phyloP scores from a whole-genome alignment of 2,888 invertebrate genomes.

The Rhabditoides inermis region DNA sequence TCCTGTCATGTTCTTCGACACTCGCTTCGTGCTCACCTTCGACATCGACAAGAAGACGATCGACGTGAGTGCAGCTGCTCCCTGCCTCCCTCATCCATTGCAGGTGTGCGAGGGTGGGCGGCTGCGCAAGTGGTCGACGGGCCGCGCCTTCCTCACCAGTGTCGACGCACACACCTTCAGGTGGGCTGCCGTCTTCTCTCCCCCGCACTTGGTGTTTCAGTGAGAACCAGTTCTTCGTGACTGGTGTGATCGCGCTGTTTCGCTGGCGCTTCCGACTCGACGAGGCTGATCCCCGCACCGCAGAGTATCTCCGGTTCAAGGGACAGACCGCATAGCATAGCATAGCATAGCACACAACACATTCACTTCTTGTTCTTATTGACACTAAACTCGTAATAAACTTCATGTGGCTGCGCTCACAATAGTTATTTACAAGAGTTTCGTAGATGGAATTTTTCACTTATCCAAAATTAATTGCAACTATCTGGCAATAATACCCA shows the following conservation, averaged over 20 bases:
- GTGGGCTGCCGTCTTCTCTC: conserved; percentile 14
- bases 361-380: no score
- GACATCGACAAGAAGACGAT: conserved; percentile 23
- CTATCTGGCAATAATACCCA: no score
- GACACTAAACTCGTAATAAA: no score
- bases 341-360: no score
- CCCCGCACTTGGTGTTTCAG: conserved; percentile 14
- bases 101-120: conserved; percentile 11
- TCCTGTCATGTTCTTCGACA: conserved; percentile 17
- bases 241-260: conserved; percentile 21
- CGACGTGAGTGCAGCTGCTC: conserved; percentile 10
- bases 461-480: no score
- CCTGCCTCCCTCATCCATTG: background rate
- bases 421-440: no score
- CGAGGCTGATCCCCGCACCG: conserved; percentile 18
- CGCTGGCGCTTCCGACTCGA: conserved; percentile 30
- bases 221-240: conserved; percentile 16
- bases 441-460: no score
- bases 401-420: no score
- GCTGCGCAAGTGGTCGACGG: conserved; percentile 21
- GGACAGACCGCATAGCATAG: no score
- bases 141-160: conserved; percentile 23
- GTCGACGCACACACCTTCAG: conserved; percentile 27
- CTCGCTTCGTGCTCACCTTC: conserved; percentile 21
- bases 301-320: conserved; percentile 28